Percentiles rank a stretch among this genome's conserved stretches.
phyloP scores from a whole-genome alignment of 2,113 vertebrate species.

The Mus musculus region GRCm39 chr2:162984501-162985000 shows the following conservation, averaged over 20 bases:
- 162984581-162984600: neutral
- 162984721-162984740: neutral
- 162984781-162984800: conserved; percentile 50
- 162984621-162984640: neutral
- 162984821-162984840: conserved; percentile 81
- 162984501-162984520: neutral
- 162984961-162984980: conserved; percentile 96
- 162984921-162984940: conserved; percentile 76
- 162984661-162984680: neutral
- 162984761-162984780: neutral
- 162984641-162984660: neutral
- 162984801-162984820: conserved; percentile 54
- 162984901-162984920: conserved; percentile 67
- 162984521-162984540: neutral
- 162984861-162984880: conserved; percentile 78
- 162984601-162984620: neutral
- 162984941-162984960: conserved; percentile 93
- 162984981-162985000: conserved; percentile 97
- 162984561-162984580: neutral
- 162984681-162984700: neutral
- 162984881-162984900: conserved; percentile 85
- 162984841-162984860: conserved; percentile 70
- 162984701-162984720: too few relatives aligned
- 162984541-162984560: neutral
- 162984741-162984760: neutral